Base-by-base conservation (phyloP, 2,113 vertebrate genomes). In the Pangasianodon hypophthalmus region DNA sequence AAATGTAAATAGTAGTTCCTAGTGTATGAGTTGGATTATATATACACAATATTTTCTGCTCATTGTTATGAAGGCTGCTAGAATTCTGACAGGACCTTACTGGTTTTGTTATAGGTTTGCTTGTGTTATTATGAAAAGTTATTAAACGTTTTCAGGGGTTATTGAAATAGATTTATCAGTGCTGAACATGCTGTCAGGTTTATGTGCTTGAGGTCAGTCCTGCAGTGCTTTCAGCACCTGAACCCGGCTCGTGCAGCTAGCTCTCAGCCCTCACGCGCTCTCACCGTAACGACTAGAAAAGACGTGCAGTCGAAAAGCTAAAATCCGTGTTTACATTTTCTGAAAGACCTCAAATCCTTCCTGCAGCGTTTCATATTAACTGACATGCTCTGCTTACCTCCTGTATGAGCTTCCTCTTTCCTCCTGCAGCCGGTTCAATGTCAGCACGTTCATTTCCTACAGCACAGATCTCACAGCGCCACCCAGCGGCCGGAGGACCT, bases 401-500 rank as follows among this genome's bases (percentile, higher is more conserved):
- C 79, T 18, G 26, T 48, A 11, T 52, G 79, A 26, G 1, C 3
- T 37, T 37, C 37, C 37, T 37, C 37, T 1, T 82, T 89, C 91
- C 73, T 71, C 58, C 24, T 24, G 0, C 13, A 16, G 6, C n/a
- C n/a, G 3, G 19, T 21, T 64, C 56, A 89, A 86, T 89, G 54
- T 71, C 86, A 84, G 3, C 11, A 41, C 48, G 56, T 62, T 32
- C 4, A 46, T 18, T 37, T 48, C 29, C 62, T 37, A 4, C 11
- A 48, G 90, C 75, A 89, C 41, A 2, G 0, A 2, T 1, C 10
- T 73, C 32, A 54, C 77, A 48, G 91, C 92, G 91, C 91, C 95
- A 0, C 90, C 83, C 21, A 11, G 9, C 4, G 89, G 84, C 37
- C 86, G 94, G 95, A 94, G 93, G 94, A 94, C 94, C 29, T 7